These are phyloP conservation scores for Dipus sagitta DNA, from an alignment of 2,797 vertebrate species.

Conservation along the genomic window DNA sequence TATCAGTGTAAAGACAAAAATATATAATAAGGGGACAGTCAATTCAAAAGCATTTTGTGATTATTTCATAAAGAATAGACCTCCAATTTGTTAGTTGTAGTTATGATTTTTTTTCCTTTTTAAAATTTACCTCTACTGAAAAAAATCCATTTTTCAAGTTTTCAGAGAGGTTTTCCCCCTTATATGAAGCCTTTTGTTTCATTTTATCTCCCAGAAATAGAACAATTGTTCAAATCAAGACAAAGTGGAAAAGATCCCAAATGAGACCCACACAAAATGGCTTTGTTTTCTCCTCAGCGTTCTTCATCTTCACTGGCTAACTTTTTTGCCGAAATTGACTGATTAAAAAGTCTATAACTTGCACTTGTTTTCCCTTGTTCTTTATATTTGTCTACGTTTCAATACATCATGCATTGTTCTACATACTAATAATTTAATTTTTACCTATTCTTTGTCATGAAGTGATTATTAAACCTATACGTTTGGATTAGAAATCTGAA, in stretches of 20 bases:
- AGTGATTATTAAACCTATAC: not conserved
- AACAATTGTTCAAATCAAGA: conserved; percentile 9
- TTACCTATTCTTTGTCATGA: conserved; percentile 28
- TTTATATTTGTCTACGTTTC: not conserved
- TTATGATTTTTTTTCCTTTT: not conserved
- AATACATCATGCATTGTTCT: not conserved
- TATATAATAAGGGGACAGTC: not conserved
- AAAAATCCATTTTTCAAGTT: not conserved
- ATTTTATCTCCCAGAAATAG: conserved; percentile 23
- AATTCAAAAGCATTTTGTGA: not conserved
- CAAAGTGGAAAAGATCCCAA: not conserved
- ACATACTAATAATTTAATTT: conserved; percentile 28
- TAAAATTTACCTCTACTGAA: conserved; percentile 26
- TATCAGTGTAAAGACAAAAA: not conserved
- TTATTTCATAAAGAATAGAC: not conserved
- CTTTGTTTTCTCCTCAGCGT: not conserved
- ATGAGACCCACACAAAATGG: not conserved
- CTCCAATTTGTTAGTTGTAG: not conserved
- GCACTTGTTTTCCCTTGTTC: not conserved
- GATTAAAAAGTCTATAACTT: not conserved
- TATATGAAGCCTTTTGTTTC: conserved; percentile 7
- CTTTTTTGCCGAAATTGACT: conserved; percentile 18
- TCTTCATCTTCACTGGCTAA: not conserved
- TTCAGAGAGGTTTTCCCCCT: not conserved
- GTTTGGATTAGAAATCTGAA: conserved; percentile 22